These are phyloP conservation scores for Mellivora capensis DNA, from an alignment of 2,113 vertebrate species.

Conservation along the genomic window DNA sequence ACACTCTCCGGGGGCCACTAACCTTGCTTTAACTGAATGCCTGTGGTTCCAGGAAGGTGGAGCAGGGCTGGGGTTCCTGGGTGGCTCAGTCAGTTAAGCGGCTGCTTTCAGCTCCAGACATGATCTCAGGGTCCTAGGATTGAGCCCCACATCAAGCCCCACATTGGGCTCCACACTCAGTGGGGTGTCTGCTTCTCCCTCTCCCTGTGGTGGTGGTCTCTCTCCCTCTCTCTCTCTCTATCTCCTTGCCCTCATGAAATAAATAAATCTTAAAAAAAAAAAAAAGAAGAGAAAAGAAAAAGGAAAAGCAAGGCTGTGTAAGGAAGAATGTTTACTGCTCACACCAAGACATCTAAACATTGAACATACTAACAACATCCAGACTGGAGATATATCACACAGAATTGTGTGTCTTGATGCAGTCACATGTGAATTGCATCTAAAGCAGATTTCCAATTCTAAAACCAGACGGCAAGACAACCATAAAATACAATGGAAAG, in stretches of 20 bases:
- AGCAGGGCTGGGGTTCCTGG: neutral
- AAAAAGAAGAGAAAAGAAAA: neutral
- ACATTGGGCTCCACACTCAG: neutral
- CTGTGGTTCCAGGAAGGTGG: constrained; percentile 37
- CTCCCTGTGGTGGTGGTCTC: neutral
- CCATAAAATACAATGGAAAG: neutral
- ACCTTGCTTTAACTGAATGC: constrained; percentile 54
- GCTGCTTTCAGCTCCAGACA: neutral
- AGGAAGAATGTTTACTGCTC: neutral
- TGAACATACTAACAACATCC: no score
- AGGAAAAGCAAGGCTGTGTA: neutral
- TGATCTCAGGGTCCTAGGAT: neutral
- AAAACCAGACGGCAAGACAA: neutral
- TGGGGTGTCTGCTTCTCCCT: neutral
- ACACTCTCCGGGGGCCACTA: neutral
- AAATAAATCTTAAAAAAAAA: neutral
- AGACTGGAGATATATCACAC: no score
- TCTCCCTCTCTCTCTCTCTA: neutral
- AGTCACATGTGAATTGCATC: neutral
- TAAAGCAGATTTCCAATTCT: neutral
- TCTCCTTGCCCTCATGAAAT: neutral
- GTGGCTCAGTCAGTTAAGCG: neutral
- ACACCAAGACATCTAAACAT: neutral
- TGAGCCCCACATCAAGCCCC: neutral
- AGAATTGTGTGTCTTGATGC: neutral